Evolutionary conservation across 2,113 vertebrate genomes (phyloP).

Genomic region (Pontoporia blainvillei): DNA sequence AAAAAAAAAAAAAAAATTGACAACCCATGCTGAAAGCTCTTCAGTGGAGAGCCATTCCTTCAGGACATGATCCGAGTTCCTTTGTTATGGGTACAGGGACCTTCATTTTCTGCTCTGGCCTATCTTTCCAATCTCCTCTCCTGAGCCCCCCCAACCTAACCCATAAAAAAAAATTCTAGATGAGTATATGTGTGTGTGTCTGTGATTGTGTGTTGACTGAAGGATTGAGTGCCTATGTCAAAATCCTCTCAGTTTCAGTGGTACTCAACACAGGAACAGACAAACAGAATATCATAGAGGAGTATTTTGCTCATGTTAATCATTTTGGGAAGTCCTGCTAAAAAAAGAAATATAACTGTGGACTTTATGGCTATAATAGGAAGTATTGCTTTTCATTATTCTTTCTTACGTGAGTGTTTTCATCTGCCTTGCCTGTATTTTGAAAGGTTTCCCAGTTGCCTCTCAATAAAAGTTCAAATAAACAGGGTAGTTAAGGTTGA

Average conservation of each 20-base stretch:
- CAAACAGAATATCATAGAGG: background rate
- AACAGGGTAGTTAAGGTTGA: background rate
- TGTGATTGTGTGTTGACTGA: background rate
- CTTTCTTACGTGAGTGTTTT: background rate
- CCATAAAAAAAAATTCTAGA: background rate
- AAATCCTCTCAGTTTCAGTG: background rate
- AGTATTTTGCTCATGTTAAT: background rate
- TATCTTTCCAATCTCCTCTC: background rate
- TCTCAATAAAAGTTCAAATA: background rate
- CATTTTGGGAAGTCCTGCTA: background rate
- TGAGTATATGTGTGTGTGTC: background rate
- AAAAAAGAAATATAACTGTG: background rate
- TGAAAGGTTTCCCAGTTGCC: background rate
- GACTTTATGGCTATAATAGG: background rate
- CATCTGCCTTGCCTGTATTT: background rate
- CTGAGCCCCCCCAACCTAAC: background rate
- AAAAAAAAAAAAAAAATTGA: background rate
- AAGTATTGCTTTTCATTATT: background rate
- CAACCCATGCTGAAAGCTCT: background rate
- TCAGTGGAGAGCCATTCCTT: conserved; percentile 8
- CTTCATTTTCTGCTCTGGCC: background rate
- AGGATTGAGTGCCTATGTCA: background rate
- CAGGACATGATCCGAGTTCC: background rate
- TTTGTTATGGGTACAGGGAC: background rate
- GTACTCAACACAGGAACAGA: background rate